Base-by-base conservation (phyloP, 2,113 vertebrate genomes). In the Salvelinus namaycush region DNA sequence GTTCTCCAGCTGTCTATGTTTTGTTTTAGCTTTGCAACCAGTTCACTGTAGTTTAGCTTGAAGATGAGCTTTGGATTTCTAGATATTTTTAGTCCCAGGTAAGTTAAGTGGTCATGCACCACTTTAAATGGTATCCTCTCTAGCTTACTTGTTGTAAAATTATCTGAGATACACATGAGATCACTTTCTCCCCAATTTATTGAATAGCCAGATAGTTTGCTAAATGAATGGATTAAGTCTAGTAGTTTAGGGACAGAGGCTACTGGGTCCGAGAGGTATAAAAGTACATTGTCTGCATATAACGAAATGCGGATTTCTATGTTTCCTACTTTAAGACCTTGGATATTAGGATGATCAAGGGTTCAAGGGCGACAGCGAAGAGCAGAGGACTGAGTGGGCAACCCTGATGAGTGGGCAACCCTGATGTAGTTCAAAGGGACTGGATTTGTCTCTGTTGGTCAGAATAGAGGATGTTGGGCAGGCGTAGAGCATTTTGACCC, bases 381-480 rank as follows among this genome's bases (percentile, higher is more conserved):
- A 66, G 64, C 13, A 66, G 24, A 24, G 9, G 64, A 66, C n/a
- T 26, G 26, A 26, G 26, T 26, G 26, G 26, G 26, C 26, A 26
- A 26, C 26, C 26, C 26, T 26, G 26, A 26, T 11, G 18, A 57
- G 24, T 31, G 31, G 31, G 31, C 31, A 31, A 5, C 31, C 31
- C 31, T 31, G 5, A 31, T 31, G 31, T 31, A 31, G 31, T 31
- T 31, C 64, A 29, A 66, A 66, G 26, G 24, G 24, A 3, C 64
- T 24, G 26, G 64, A 66, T 66, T 27, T 26, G 13, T 27, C 26
- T 13, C 13, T 66, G 5, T 66, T 66, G 22, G 64, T 66, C 11
- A 66, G 64, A 24, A 66, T 66, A 66, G 22, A 66, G 64, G 64
- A 66, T 24, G 64, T 27, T 66, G 64, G 26, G 64, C 64, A 66